Evolutionary conservation across 2,797 vertebrate species (phyloP), one percentile per base, ranked within the genome.

Genomic region (Champsocephalus gunnari): DNA sequence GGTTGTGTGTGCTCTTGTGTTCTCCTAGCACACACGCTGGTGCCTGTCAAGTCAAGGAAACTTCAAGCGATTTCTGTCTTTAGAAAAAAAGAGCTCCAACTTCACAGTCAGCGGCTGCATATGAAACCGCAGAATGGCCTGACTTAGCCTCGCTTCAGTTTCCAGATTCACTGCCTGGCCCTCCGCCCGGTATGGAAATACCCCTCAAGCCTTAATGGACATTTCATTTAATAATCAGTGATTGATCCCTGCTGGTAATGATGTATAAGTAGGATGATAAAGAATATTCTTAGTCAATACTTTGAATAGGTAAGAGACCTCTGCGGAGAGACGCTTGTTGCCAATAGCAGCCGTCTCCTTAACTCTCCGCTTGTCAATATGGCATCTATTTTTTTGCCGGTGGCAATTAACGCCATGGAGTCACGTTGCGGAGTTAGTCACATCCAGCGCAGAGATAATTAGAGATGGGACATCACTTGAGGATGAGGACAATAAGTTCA

Each of bases 201-300:
- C 80, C 81, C 80, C 70, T 82, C 82, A 71, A 38, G 69, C 62
- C 86, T 79, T 92, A 92, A 93, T 89, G 87, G 91, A 91, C 88
- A 82, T 91, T 92, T 93, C 81, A 92, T 92, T 92, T 92, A 92
- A 92, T 92, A 92, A 93, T 92, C 90, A 86, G 85, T 87, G 90
- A 93, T 93, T 91, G 92, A 93, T 92, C 73, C 73, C 66, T 85
- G 76, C 76, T 86, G 88, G 76, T 92, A 91, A 93, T 93, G 86
- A 90, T 92, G 85, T 89, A 91, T 91, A 90, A 90, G 89, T 80
- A 83, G 82, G 56, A 83, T 73, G 86, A 87, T 66, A 74, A 80
- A 75, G 80, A 90, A 82, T 87, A 84, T 89, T 88, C 79, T 80
- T 79, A 79, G 90, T 92, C 92, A 81, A 92, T 93, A 92, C 79